These are phyloP conservation scores for Pherbina coryleti DNA, from an alignment of 2,888 invertebrate species.

Conservation along the genomic window DNA sequence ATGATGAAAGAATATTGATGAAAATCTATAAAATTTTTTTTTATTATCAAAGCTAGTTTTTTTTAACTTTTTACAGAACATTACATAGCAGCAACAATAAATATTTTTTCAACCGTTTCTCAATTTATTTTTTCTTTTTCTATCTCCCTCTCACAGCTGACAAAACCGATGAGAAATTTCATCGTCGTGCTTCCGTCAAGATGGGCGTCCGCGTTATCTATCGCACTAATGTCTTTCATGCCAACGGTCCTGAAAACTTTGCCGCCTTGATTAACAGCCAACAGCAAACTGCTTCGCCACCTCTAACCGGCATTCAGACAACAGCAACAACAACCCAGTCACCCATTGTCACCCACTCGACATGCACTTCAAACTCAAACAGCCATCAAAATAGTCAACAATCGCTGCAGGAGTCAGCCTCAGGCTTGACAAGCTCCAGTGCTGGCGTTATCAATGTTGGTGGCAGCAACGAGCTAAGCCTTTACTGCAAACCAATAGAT, in stretches of 20 bases:
- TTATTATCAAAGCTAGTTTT: no score
- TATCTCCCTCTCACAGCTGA: slow-evolving; percentile 74
- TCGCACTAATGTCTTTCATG: slow-evolving; percentile 67
- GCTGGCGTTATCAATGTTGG: not conserved
- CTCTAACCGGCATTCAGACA: slow-evolving; percentile 50
- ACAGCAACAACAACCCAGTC: slow-evolving; percentile 28
- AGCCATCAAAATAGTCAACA: slow-evolving; percentile 19
- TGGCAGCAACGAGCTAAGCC: not conserved
- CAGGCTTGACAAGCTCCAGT: not conserved
- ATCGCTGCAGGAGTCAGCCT: slow-evolving; percentile 1
- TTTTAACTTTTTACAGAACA: no score
- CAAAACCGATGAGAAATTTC: slow-evolving; percentile 84
- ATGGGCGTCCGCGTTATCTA: slow-evolving; percentile 90
- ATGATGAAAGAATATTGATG: no score
- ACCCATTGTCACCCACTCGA: not conserved
- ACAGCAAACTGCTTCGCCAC: slow-evolving; percentile 53
- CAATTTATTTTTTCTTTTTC: not conserved
- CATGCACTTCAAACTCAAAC: not conserved
- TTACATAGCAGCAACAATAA: no score
- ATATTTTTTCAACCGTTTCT: not conserved
- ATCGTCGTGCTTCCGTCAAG: slow-evolving; percentile 82
- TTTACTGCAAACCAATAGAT: slow-evolving; percentile 4
- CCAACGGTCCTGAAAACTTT: slow-evolving; percentile 59
- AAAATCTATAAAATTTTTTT: no score
- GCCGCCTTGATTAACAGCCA: slow-evolving; percentile 58